A percentile compares a stretch with the other conserved stretches of the same genome.
Conservation (phyloP, 2,797 vertebrate species). For the Sebastes itinus region DNA sequence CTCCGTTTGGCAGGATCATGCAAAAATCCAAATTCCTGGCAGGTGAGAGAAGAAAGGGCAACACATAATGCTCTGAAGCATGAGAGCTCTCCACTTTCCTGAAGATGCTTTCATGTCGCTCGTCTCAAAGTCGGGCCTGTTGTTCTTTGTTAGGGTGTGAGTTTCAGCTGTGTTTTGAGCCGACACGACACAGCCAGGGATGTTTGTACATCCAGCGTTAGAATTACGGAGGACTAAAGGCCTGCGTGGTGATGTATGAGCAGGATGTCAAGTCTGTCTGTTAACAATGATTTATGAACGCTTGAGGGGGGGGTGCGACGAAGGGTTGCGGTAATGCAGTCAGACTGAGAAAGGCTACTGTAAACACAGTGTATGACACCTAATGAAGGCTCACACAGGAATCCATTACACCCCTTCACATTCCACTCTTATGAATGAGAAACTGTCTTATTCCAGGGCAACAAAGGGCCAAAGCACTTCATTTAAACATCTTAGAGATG, state of each 20-base stretch:
- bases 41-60: conserved; percentile 43
- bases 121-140: conserved; percentile 57
- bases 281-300: conserved; percentile 83
- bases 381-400: conserved; percentile 68
- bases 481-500: conserved; percentile 28
- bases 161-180: conserved; percentile 71
- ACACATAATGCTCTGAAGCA: conserved; percentile 54
- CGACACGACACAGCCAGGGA: conserved; percentile 66
- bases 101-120: conserved; percentile 71
- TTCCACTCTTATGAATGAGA: conserved; percentile 60
- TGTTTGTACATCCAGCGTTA: conserved; percentile 75
- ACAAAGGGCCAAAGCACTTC: conserved; percentile 35
- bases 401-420: conserved; percentile 68
- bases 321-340: conserved; percentile 62
- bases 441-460: conserved; percentile 34
- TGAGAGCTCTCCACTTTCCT: conserved; percentile 63
- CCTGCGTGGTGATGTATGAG: conserved; percentile 76
- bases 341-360: conserved; percentile 70
- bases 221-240: conserved; percentile 70
- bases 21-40: conserved; percentile 52
- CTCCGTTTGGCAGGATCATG: conserved; percentile 27
- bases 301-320: conserved; percentile 56
- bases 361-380: conserved; percentile 73
- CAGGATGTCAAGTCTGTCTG: conserved; percentile 73
- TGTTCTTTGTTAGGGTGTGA: conserved; percentile 74